Evolutionary conservation across 2,113 vertebrate genomes (phyloP).

Genomic region (Hyla sarda): DNA sequence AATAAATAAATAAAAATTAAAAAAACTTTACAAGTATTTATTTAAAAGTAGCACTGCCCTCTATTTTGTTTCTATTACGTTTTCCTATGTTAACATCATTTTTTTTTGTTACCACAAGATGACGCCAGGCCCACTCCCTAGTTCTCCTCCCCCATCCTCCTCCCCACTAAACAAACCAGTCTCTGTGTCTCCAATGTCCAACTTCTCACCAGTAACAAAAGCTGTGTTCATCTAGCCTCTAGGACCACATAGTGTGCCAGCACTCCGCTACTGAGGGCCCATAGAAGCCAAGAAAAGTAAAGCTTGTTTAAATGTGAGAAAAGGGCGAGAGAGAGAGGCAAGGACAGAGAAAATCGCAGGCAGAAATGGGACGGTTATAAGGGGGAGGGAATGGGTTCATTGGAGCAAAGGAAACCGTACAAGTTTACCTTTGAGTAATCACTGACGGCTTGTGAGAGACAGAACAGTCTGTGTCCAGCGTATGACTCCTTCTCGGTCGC

Average conservation of each 20-base stretch:
- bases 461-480: constrained; percentile 69
- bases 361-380: constrained; percentile 60
- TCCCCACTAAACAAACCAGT: constrained; percentile 66
- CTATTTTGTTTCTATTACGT: constrained; percentile 22
- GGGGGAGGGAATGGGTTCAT: constrained; percentile 69
- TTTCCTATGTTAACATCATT: background rate
- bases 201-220: constrained; percentile 73
- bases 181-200: constrained; percentile 70
- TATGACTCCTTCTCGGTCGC: constrained; percentile 64
- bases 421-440: constrained; percentile 81
- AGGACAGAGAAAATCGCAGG: constrained; percentile 65
- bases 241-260: constrained; percentile 74
- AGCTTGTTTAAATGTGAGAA: constrained; percentile 66
- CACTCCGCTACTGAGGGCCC: constrained; percentile 60
- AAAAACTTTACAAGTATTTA: background rate
- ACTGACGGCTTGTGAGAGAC: constrained; percentile 77
- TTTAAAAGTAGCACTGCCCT: constrained; percentile 40
- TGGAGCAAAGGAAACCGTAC: constrained; percentile 75
- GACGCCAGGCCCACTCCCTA: constrained; percentile 53
- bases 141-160: constrained; percentile 43
- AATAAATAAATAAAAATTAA: too few relatives aligned
- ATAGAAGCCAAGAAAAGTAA: constrained; percentile 65
- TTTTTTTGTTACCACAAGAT: constrained; percentile 59
- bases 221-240: constrained; percentile 66
- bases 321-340: constrained; percentile 59